A percentile compares a stretch with the other conserved stretches of the same genome.
These are phyloP conservation scores for Botia kubotai DNA, from an alignment of 2,797 vertebrate species.

Conservation along the genomic window DNA sequence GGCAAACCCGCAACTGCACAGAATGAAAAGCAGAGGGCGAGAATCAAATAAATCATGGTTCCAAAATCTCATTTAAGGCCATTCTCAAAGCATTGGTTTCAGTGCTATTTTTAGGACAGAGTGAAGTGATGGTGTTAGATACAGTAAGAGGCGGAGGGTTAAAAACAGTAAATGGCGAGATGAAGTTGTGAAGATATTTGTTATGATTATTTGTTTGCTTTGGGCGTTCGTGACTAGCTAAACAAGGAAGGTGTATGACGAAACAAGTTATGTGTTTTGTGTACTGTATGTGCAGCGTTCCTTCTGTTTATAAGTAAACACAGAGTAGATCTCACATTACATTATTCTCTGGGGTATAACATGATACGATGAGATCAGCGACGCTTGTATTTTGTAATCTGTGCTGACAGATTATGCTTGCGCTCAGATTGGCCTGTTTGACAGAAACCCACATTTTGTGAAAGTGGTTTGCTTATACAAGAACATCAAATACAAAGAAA, in stretches of 20 bases:
- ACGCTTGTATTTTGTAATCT: conserved; percentile 24
- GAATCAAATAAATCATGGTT: conserved; percentile 38
- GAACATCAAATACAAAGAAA: conserved; percentile 10
- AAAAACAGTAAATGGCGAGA: neutral
- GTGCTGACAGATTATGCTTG: conserved; percentile 29
- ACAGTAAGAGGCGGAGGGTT: neutral
- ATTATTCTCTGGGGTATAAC: conserved; percentile 10
- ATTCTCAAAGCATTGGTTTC: conserved; percentile 35
- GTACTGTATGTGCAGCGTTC: neutral
- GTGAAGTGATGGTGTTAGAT: neutral
- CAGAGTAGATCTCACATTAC: neutral
- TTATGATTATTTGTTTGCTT: conserved; percentile 28
- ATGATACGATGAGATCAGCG: conserved; percentile 16
- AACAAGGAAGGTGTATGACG: neutral
- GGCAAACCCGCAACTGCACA: conserved; percentile 68
- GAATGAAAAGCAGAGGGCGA: conserved; percentile 74
- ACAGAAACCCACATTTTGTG: conserved; percentile 1
- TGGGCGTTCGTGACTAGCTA: conserved; percentile 5
- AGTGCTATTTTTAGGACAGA: conserved; percentile 1
- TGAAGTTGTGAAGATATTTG: neutral
- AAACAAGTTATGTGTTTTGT: neutral
- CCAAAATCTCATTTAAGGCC: conserved; percentile 49
- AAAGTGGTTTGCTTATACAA: conserved; percentile 11
- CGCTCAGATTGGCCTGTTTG: conserved; percentile 40
- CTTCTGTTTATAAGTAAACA: neutral